These are phyloP conservation scores for Dryobota labecula DNA, from an alignment of 2,888 invertebrate species.

Conservation along the genomic window DNA sequence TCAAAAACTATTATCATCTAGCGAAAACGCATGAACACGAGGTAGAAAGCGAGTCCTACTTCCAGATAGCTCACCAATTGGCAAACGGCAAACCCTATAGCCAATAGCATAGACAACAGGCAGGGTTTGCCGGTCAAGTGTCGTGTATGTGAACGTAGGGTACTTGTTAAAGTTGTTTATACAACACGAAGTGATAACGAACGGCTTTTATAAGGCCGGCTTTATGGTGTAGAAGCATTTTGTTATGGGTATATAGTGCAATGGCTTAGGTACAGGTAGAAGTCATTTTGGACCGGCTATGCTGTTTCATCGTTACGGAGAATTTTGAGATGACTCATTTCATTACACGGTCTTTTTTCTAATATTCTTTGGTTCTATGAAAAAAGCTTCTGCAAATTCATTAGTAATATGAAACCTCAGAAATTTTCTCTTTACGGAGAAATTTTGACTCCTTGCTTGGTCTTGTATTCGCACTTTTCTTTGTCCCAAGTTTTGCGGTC, in stretches of 20 bases:
- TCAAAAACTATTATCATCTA: slow-evolving; percentile 18
- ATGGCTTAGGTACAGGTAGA: not conserved
- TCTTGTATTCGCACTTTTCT: slow-evolving; percentile 10
- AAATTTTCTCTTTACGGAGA: not conserved
- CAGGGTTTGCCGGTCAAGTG: slow-evolving; percentile 62
- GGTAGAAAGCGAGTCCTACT: slow-evolving; percentile 68
- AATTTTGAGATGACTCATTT: not conserved
- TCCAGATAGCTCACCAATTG: slow-evolving; percentile 58
- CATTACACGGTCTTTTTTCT: not conserved
- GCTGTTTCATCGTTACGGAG: slow-evolving; percentile 3
- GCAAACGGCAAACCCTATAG: no score
- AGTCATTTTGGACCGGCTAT: not conserved
- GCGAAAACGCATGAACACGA: slow-evolving; percentile 35
- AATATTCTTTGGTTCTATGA: not conserved
- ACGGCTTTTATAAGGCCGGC: slow-evolving; percentile 35
- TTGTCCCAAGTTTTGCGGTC: not conserved
- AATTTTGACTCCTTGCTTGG: not conserved
- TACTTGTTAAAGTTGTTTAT: slow-evolving; percentile 58
- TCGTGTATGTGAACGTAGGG: slow-evolving; percentile 63
- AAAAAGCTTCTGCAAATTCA: not conserved
- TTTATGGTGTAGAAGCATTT: slow-evolving; percentile 19
- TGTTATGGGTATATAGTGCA: not conserved
- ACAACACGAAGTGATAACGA: slow-evolving; percentile 55
- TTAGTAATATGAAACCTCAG: not conserved
- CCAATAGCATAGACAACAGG: slow-evolving; percentile 54